A percentile compares a stretch with the other conserved stretches of the same genome.
These are phyloP conservation scores for Pseudobourletiella spinata DNA, from an alignment of 1,140 invertebrate genomes.

Conservation along the genomic window DNA sequence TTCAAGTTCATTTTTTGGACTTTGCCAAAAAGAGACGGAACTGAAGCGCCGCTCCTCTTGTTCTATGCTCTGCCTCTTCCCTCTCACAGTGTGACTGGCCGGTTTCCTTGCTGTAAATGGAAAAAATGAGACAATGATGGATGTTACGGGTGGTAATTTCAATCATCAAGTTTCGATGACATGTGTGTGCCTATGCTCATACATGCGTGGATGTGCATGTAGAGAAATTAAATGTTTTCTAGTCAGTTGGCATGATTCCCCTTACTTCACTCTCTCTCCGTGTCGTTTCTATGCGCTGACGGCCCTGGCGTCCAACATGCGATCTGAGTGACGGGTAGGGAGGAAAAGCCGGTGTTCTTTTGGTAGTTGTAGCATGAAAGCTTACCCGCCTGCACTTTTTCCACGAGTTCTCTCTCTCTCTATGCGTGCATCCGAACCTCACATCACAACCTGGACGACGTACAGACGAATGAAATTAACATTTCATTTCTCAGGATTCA, in stretches of 20 bases:
- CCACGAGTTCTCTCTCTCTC: neutral
- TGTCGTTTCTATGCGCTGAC: neutral
- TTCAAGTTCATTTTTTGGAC: too few relatives aligned
- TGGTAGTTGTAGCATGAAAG: too few relatives aligned
- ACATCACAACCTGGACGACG: too few relatives aligned
- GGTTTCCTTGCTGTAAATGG: neutral
- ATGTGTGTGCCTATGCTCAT: neutral
- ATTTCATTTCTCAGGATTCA: too few relatives aligned
- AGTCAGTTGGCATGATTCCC: neutral
- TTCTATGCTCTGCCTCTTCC: too few relatives aligned
- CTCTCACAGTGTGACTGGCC: too few relatives aligned
- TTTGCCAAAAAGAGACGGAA: too few relatives aligned
- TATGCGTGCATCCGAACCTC: neutral
- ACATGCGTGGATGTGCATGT: too few relatives aligned
- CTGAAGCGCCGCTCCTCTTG: too few relatives aligned
- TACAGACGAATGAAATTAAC: too few relatives aligned
- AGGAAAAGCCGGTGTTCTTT: too few relatives aligned
- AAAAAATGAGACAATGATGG: slow-evolving; percentile 7
- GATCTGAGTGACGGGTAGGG: too few relatives aligned
- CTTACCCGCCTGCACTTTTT: neutral
- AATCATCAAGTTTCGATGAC: slow-evolving; percentile 9
- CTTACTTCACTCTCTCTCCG: neutral
- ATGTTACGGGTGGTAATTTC: slow-evolving; percentile 8
- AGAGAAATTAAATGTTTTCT: slow-evolving; percentile 8
- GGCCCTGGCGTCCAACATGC: neutral